Evolutionary conservation across 2,113 vertebrate species (phyloP).

Genomic region (Tachysurus vachellii): DNA sequence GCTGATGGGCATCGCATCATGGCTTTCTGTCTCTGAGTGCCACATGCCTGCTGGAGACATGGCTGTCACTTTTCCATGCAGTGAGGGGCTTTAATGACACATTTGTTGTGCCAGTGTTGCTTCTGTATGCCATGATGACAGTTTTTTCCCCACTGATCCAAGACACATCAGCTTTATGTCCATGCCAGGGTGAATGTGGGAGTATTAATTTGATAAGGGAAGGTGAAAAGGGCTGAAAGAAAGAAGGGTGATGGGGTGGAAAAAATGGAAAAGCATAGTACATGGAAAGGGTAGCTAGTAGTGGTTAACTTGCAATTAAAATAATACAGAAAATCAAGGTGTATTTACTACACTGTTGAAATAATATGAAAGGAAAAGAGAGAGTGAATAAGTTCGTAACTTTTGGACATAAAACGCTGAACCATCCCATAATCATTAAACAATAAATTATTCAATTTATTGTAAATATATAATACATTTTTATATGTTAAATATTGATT

Average conservation of each 20-base stretch:
- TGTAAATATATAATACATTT: not conserved
- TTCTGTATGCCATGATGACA: not conserved
- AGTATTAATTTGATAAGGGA: not conserved
- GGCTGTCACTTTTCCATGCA: conserved; percentile 16
- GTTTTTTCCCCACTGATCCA: not conserved
- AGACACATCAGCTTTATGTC: not conserved
- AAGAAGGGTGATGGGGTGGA: not conserved
- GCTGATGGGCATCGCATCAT: conserved; percentile 40
- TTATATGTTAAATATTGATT: not conserved
- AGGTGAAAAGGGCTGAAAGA: not conserved
- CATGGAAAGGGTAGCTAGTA: not conserved
- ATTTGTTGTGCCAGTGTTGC: conserved; percentile 15
- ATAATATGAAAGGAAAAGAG: not conserved
- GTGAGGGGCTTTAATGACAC: conserved; percentile 38
- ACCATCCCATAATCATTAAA: not conserved
- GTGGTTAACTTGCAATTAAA: not conserved
- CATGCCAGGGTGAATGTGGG: not conserved
- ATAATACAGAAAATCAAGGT: not conserved
- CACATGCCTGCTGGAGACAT: conserved; percentile 30
- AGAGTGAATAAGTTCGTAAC: not conserved
- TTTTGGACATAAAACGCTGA: not conserved
- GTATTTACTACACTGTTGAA: not conserved
- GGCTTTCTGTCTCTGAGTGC: conserved; percentile 24
- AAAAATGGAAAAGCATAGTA: not conserved
- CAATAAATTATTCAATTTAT: not conserved